Percentiles rank a stretch among this genome's conserved stretches.
Evolutionary conservation across 2,113 vertebrate species (phyloP).

Genomic region (Pangasianodon hypophthalmus): DNA sequence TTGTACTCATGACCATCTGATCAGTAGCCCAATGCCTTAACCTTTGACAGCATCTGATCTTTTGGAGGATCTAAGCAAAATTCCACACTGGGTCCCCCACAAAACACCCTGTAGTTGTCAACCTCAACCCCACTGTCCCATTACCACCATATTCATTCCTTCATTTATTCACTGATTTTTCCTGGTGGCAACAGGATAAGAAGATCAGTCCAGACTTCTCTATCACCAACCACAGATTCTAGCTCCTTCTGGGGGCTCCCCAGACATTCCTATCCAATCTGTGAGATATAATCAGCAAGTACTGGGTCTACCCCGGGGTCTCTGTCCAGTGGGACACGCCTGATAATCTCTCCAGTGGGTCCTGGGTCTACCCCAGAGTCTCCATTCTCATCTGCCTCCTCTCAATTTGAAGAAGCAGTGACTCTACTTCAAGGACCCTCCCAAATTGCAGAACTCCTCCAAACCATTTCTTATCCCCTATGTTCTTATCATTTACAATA

Average conservation of each 20-base stretch:
- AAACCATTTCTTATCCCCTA: neutral
- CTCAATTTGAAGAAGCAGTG: neutral
- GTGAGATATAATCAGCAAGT: neutral
- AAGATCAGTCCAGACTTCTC: neutral
- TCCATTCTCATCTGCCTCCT: no score
- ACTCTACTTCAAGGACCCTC: neutral
- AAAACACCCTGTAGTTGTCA: neutral
- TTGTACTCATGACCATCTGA: neutral
- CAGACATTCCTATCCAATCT: neutral
- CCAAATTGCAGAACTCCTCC: neutral
- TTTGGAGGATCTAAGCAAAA: neutral
- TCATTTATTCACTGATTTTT: neutral
- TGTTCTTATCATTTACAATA: neutral
- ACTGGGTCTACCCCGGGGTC: neutral
- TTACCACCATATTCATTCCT: neutral
- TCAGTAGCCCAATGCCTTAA: neutral
- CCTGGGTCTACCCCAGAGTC: neutral
- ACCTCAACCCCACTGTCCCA: no score
- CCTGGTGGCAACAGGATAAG: neutral
- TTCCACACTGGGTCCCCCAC: neutral
- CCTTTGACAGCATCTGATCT: neutral
- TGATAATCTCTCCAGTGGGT: neutral
- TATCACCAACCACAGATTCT: neutral
- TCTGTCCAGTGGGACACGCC: neutral
- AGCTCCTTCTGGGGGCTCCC: neutral